Evolutionary conservation across 2,113 vertebrate genomes (phyloP).

Genomic region (Microtus oregoni): DNA sequence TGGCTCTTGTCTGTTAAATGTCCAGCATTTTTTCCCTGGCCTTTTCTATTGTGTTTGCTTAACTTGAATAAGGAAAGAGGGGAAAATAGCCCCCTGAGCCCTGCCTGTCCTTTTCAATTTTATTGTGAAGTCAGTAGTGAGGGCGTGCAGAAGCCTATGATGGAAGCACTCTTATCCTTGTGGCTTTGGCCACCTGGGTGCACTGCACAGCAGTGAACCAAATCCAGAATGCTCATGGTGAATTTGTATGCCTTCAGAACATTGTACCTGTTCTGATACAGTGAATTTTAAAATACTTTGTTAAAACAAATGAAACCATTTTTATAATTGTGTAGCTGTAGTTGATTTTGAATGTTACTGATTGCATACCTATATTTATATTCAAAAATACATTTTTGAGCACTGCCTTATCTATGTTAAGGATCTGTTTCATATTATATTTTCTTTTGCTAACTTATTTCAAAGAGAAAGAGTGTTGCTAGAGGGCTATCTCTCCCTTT

Average conservation of each 20-base stretch:
- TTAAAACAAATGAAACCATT: not conserved
- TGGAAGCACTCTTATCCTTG: not conserved
- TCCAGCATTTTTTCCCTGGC: not conserved
- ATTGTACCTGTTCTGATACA: conserved; percentile 5
- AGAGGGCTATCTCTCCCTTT: not conserved
- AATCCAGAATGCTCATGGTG: not conserved
- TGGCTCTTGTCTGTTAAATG: too few relatives aligned
- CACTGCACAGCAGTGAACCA: not conserved
- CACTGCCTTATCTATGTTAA: conserved; percentile 40
- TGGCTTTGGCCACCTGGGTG: not conserved
- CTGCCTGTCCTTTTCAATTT: not conserved
- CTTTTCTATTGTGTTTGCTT: not conserved
- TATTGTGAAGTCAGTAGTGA: not conserved
- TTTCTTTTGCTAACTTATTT: conserved; percentile 51
- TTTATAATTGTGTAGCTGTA: conserved; percentile 52
- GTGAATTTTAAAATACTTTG: conserved; percentile 14
- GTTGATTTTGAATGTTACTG: conserved; percentile 44
- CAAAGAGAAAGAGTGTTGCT: conserved; percentile 30
- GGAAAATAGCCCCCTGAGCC: not conserved
- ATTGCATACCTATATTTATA: conserved; percentile 58
- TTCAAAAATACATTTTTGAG: conserved; percentile 25
- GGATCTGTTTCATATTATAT: conserved; percentile 29
- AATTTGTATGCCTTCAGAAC: not conserved
- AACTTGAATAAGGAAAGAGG: not conserved
- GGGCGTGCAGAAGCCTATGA: not conserved